A percentile compares a stretch with the other conserved stretches of the same genome.
phyloP scores from a whole-genome alignment of 2,797 vertebrate species.

The Chromis chromis region DNA sequence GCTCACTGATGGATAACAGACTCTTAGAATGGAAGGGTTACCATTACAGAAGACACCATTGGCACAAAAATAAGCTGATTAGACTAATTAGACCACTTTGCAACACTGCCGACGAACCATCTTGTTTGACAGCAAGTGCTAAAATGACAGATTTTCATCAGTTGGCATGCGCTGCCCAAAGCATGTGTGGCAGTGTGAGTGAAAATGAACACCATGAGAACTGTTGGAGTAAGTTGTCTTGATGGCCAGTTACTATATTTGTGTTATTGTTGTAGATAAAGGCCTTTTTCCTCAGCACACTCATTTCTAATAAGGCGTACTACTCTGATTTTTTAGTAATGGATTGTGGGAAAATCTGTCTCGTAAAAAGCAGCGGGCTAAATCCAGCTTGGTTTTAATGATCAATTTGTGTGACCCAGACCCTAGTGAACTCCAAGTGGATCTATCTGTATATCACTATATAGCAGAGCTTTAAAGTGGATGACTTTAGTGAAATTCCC shows the following conservation, averaged over 20 bases:
- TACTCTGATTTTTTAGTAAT: neutral
- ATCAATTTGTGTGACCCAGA: no score
- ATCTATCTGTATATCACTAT: no score
- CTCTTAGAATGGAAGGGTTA: neutral
- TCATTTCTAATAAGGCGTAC: neutral
- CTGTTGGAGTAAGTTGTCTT: neutral
- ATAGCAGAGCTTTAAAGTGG: no score
- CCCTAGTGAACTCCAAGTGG: no score
- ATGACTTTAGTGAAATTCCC: no score
- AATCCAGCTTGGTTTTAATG: neutral
- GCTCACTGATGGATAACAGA: neutral
- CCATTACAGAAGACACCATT: neutral
- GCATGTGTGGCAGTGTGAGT: no score
- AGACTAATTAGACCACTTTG: neutral
- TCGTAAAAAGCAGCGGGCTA: neutral
- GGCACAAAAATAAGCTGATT: neutral
- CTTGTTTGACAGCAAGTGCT: slow-evolving; percentile 6
- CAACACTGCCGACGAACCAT: neutral
- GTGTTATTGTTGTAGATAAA: neutral
- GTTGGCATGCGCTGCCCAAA: neutral
- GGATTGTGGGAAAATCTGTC: neutral
- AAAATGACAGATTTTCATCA: slow-evolving; percentile 3
- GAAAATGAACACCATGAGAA: neutral
- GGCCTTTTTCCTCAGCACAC: neutral
- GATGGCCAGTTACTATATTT: neutral